A percentile compares a stretch with the other conserved stretches of the same genome.
These are phyloP conservation scores for Bhutanitis thaidina DNA, from an alignment of 2,888 invertebrate genomes.

Conservation along the genomic window DNA sequence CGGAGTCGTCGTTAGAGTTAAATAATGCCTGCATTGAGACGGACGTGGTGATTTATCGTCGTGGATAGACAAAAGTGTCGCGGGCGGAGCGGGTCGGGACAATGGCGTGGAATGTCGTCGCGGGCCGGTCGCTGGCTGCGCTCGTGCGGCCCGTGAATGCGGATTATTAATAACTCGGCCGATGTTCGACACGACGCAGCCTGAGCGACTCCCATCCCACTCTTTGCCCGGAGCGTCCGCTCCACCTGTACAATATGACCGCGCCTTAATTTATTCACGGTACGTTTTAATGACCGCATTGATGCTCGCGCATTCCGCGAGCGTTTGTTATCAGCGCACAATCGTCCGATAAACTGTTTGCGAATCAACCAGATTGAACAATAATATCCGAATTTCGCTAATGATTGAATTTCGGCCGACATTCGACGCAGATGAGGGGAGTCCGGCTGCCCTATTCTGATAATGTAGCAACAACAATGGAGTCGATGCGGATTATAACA, in stretches of 20 bases:
- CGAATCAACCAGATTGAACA: constrained; percentile 37
- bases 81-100: constrained; percentile 69
- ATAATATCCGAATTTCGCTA: constrained; percentile 41
- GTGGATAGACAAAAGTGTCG: constrained; percentile 78
- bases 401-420: constrained; percentile 50
- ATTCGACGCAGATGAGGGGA: constrained; percentile 44
- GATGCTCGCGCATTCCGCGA: constrained; percentile 34
- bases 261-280: constrained; percentile 55
- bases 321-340: constrained; percentile 18
- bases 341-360: constrained; percentile 15
- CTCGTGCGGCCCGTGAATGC: constrained; percentile 74
- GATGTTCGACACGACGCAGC: constrained; percentile 38
- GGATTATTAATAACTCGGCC: constrained; percentile 77
- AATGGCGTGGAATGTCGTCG: constrained; percentile 76
- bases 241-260: constrained; percentile 64
- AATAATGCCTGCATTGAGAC: constrained; percentile 69
- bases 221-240: constrained; percentile 55
- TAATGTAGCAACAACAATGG: constrained; percentile 56
- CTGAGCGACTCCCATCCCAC: constrained; percentile 52
- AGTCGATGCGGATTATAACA: constrained; percentile 70
- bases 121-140: constrained; percentile 57
- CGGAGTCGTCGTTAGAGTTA: constrained; percentile 68
- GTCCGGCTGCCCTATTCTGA: constrained; percentile 50
- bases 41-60: constrained; percentile 72
- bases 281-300: constrained; percentile 52